phyloP scores from a whole-genome alignment of 2,888 invertebrate genomes.

The Stenolophus ochropezus region DNA sequence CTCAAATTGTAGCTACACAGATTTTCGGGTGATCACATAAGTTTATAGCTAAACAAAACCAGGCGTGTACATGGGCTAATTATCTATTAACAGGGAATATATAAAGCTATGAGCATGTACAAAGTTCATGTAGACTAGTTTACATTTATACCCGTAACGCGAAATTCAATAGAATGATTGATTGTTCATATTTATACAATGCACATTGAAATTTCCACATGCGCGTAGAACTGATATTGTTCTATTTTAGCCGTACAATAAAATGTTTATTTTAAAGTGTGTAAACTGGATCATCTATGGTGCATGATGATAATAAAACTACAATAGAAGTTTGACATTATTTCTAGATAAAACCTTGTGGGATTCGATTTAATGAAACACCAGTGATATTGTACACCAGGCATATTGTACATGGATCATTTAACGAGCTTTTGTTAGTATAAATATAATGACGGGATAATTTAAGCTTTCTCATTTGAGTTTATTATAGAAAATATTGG shows the following conservation, averaged over 20 bases:
- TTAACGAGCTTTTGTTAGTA: not conserved
- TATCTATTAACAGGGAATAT: slow-evolving; percentile 1
- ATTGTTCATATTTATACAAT: slow-evolving; percentile 32
- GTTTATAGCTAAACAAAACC: not conserved
- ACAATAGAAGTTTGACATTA: not conserved
- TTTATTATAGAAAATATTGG: no score
- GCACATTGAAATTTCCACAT: slow-evolving; percentile 5
- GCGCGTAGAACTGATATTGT: not conserved
- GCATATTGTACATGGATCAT: not conserved
- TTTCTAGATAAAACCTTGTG: not conserved
- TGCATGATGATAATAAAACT: not conserved
- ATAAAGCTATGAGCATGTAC: not conserved
- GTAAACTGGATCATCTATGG: not conserved
- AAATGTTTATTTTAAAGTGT: slow-evolving; percentile 13
- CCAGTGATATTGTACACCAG: not conserved
- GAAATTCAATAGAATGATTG: slow-evolving; percentile 17
- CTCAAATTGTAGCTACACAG: not conserved
- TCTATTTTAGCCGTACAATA: not conserved
- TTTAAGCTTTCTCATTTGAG: not conserved
- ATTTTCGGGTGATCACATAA: not conserved
- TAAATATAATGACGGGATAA: not conserved
- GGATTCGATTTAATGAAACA: not conserved
- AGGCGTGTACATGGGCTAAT: not conserved
- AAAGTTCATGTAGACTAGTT: slow-evolving; percentile 15
- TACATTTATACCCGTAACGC: slow-evolving; percentile 19